Percentiles rank a stretch among this genome's conserved stretches.
Conservation (phyloP, 1,140 invertebrate species). For the Calliphora vicina region DNA sequence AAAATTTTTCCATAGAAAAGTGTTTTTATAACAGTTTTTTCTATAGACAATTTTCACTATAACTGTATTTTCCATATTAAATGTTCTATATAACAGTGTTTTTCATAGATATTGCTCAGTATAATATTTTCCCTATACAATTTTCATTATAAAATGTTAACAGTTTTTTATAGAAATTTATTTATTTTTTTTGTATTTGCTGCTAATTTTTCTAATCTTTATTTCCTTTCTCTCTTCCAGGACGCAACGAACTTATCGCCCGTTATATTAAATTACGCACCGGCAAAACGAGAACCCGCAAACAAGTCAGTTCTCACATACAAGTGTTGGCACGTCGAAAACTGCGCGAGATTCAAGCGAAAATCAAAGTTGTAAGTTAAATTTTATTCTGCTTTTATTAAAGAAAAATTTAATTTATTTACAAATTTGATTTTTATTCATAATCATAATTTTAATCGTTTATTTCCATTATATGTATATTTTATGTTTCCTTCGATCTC, state of each 20-base stretch:
- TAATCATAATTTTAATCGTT: background rate
- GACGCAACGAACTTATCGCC: slow-evolving; percentile 98
- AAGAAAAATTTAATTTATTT: background rate
- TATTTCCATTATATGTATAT: background rate
- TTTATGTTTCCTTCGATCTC: background rate
- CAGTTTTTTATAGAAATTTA: no score
- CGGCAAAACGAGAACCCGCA: slow-evolving; percentile 97
- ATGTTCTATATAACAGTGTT: no score
- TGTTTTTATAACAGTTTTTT: no score
- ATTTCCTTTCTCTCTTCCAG: slow-evolving; percentile 67
- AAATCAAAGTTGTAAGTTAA: slow-evolving; percentile 92
- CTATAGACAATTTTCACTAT: no score
- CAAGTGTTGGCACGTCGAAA: slow-evolving; percentile 98
- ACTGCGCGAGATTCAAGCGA: slow-evolving; percentile 95
- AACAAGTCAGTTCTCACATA: slow-evolving; percentile 99
- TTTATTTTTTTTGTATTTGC: background rate
- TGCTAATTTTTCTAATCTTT: background rate
- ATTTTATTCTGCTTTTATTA: background rate
- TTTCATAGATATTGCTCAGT: no score
- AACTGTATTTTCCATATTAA: no score
- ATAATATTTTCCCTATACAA: no score
- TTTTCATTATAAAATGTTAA: no score
- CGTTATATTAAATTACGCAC: slow-evolving; percentile 99
- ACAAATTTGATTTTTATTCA: background rate
- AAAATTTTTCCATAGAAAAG: no score